Percentiles rank a stretch among this genome's conserved stretches.
phyloP scores from a whole-genome alignment of 2,797 vertebrate genomes.

The Potorous gilbertii region DNA sequence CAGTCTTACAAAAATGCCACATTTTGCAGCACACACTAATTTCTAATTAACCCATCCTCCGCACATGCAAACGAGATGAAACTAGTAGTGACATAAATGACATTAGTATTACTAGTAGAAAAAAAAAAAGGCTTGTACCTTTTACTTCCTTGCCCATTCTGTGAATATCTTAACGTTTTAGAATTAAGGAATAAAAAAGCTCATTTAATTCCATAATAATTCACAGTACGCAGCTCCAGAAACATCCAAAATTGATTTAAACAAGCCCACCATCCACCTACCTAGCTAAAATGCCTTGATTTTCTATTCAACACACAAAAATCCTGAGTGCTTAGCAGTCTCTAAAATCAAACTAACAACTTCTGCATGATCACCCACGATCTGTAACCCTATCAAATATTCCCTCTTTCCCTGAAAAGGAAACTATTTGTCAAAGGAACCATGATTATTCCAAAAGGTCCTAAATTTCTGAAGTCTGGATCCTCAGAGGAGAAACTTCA shows the following conservation, averaged over 20 bases:
- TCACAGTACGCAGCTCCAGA: neutral
- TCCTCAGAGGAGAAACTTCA: neutral
- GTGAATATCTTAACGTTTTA: slow-evolving; percentile 90
- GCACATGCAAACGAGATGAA: neutral
- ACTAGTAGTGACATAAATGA: slow-evolving; percentile 6
- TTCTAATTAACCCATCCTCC: neutral
- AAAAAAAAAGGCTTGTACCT: slow-evolving; percentile 84
- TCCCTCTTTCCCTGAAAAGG: neutral
- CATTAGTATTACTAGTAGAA: neutral
- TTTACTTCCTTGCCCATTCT: slow-evolving; percentile 92
- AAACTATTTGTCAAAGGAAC: neutral
- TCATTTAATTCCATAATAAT: slow-evolving; percentile 4
- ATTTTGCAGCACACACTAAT: neutral
- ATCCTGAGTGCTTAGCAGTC: neutral
- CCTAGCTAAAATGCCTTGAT: neutral
- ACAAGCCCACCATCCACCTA: slow-evolving; percentile 43
- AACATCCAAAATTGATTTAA: neutral
- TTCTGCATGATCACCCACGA: neutral
- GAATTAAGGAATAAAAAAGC: slow-evolving; percentile 83
- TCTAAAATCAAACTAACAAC: neutral
- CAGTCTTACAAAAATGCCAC: neutral
- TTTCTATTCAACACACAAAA: neutral
- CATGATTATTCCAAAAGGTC: neutral
- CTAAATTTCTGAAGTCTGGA: neutral
- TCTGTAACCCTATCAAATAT: neutral